Base-by-base conservation (phyloP, 2,797 vertebrate genomes). In the Myotis findleyi region DNA sequence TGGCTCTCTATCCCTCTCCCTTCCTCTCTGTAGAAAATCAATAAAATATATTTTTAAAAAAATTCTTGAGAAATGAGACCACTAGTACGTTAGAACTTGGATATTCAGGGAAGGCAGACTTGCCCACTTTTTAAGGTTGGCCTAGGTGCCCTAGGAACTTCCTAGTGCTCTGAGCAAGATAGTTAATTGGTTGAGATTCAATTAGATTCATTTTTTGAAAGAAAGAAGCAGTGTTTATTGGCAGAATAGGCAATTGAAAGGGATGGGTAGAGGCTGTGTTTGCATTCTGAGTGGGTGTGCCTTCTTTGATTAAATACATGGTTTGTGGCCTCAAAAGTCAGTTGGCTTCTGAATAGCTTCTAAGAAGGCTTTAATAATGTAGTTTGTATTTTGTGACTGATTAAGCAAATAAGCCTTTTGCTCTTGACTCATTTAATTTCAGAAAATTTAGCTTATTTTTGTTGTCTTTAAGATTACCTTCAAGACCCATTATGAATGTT, bases 161-260 rank as follows among this genome's bases (percentile, higher is more conserved):
- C 13, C 5, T 73, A 23, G 51, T 88, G 38, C 69, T 89, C 27
- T 89, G 68, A 87, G 71, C 86, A 89, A 93, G 68, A 90, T 51
- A 89, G 68, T 83, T 95, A 87, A 92, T 93, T 96, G 95, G 87
- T 94, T 91, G 66, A 79, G 47, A 79, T 94, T 96, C 84, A 87
- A 17, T 96, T 89, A 84, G 84, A 80, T 93, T 87, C 76, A 57
- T 25, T 85, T 95, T 95, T 82, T 89, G 86, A 93, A 94, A 97
- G 75, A 95, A 97, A 96, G 96, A 76, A 96, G 87, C 90, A 95
- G 81, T 97, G 96, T 97, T 94, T 96, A 89, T 96, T 95, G 94
- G 93, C 94, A 97, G 96, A 96, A 94, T 91, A 86, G 84, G 89
- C 96, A 36, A 59, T 96, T 95, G 95, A 95, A 64, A 93, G 57